Conservation (phyloP, 2,113 vertebrate genomes). For the Gnathonemus echidnorhynchus region DNA sequence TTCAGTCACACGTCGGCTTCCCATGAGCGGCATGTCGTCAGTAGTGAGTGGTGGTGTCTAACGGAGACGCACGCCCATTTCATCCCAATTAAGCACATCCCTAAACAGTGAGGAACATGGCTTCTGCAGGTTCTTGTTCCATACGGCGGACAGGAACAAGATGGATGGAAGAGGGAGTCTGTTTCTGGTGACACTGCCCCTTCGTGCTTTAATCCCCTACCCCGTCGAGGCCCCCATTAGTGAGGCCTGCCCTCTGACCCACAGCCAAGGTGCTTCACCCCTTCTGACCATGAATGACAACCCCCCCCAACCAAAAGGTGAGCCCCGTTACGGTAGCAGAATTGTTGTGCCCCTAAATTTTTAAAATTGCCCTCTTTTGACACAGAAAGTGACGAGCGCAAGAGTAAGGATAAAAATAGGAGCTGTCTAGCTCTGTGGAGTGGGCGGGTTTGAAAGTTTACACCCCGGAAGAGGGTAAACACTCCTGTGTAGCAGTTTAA, state of each 20-base stretch:
- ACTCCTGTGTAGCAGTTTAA: conserved; percentile 24
- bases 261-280: not conserved
- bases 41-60: not conserved
- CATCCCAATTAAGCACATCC: not conserved
- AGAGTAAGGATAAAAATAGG: conserved; percentile 25
- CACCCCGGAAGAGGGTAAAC: conserved; percentile 20
- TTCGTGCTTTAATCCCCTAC: not conserved
- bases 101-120: not conserved
- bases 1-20: not conserved
- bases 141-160: not conserved
- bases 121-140: not conserved
- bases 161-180: not conserved
- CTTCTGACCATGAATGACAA: not conserved
- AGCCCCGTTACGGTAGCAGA: conserved; percentile 11
- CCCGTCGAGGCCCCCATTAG: not conserved
- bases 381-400: conserved; percentile 17
- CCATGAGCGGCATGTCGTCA: not conserved
- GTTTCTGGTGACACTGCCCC: not conserved
- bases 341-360: conserved; percentile 19
- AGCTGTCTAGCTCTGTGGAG: conserved; percentile 12
- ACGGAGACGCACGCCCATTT: not conserved
- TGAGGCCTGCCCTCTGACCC: not conserved
- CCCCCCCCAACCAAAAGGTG: not conserved
- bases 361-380: conserved; percentile 22
- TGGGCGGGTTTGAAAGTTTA: conserved; percentile 24